Percentiles rank a stretch among this genome's conserved stretches.
phyloP scores from a whole-genome alignment of 2,888 invertebrate species.

The Oxyscelio sp. region DNA sequence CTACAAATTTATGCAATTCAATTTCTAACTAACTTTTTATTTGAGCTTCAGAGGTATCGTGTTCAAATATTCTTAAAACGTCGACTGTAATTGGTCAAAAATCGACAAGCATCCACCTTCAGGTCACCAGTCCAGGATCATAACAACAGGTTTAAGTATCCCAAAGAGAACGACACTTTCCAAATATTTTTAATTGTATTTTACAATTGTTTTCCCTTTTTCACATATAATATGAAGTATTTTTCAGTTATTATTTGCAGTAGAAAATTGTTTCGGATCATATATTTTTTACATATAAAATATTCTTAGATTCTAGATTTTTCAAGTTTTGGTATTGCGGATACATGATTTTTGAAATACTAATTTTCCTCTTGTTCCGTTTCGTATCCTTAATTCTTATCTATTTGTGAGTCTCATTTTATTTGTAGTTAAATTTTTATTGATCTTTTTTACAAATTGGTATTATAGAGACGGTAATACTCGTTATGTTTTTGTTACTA shows the following conservation, averaged over 20 bases:
- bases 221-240: conserved; percentile 21
- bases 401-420: conserved; percentile 26
- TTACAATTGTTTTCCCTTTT: conserved; percentile 31
- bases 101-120: too few species aligned
- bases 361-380: neutral
- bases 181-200: conserved; percentile 41
- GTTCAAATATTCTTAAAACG: too few species aligned
- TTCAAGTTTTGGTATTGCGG: conserved; percentile 9
- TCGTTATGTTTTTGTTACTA: conserved; percentile 69
- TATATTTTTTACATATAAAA: conserved; percentile 62
- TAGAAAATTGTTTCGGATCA: conserved; percentile 55
- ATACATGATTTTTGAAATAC: conserved; percentile 22
- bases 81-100: too few species aligned
- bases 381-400: neutral
- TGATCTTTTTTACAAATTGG: conserved; percentile 44
- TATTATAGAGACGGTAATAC: conserved; percentile 61
- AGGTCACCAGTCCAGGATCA: conserved; percentile 10
- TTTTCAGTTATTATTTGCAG: conserved; percentile 49
- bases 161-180: conserved; percentile 40
- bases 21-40: too few species aligned
- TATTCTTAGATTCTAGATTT: conserved; percentile 40
- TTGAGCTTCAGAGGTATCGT: too few species aligned
- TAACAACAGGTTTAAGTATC: conserved; percentile 36
- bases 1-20: neutral
- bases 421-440: conserved; percentile 27